Percentiles rank a stretch among this genome's conserved stretches.
Conservation (phyloP, 1,140 invertebrate species). For the Zaprionus capensis region DNA sequence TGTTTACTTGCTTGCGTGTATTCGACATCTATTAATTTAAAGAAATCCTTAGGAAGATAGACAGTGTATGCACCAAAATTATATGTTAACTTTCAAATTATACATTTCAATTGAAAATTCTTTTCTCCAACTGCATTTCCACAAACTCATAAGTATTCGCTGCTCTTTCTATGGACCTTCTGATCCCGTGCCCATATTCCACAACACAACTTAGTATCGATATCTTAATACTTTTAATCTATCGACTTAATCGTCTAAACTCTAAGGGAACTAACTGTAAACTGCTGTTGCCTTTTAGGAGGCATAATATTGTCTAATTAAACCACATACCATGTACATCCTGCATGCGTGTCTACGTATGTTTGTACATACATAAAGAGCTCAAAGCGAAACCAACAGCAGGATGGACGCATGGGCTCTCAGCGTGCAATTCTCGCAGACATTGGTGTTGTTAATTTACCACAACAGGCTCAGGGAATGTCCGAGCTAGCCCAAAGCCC, state of each 20-base stretch:
- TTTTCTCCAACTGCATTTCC: too few relatives aligned
- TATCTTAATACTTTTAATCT: neutral
- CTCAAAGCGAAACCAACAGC: neutral
- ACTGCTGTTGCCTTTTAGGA: neutral
- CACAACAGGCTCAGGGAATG: constrained; percentile 20
- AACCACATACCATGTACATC: neutral
- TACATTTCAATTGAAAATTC: too few relatives aligned
- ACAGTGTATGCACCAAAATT: too few relatives aligned
- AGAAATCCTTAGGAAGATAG: too few relatives aligned
- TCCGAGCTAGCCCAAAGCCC: neutral
- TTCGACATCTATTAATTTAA: too few relatives aligned
- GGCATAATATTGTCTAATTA: neutral
- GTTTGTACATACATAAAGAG: neutral
- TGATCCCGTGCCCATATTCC: too few relatives aligned
- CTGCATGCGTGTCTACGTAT: neutral
- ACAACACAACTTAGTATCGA: too few relatives aligned
- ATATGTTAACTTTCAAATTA: too few relatives aligned
- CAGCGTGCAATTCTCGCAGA: constrained; percentile 7
- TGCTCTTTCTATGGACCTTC: too few relatives aligned
- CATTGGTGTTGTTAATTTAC: constrained; percentile 14
- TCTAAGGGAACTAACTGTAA: neutral
- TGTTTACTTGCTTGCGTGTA: too few relatives aligned
- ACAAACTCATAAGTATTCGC: too few relatives aligned
- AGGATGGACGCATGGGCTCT: neutral
- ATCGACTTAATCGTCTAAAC: neutral